These are phyloP conservation scores for Erpobdella octoculata DNA, from an alignment of 2,888 invertebrate species.

Conservation along the genomic window DNA sequence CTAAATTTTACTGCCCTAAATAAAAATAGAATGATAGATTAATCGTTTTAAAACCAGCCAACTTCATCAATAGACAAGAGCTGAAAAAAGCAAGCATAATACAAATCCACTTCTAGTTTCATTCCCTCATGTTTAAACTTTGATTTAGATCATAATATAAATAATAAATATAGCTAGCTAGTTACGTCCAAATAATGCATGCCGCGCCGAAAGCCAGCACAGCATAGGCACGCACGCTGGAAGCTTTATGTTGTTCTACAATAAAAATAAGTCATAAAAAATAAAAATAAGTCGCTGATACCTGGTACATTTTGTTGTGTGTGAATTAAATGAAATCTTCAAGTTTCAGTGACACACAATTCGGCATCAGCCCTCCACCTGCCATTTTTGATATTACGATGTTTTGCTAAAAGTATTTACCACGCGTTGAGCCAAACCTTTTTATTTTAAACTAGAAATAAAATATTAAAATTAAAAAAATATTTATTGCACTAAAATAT, in stretches of 20 bases:
- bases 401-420: slow-evolving; percentile 7
- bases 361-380: background rate
- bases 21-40: no score
- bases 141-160: no score
- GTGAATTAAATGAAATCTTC: background rate
- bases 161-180: no score
- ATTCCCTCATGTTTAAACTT: background rate
- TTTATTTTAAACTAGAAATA: background rate
- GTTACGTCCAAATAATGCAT: background rate
- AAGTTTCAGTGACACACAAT: background rate
- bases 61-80: no score
- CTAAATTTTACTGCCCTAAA: no score
- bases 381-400: slow-evolving; percentile 9
- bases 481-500: no score
- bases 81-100: no score
- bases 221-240: background rate
- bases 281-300: background rate
- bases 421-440: background rate
- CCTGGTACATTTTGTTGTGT: background rate
- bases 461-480: background rate
- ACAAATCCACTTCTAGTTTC: no score
- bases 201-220: background rate
- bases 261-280: background rate
- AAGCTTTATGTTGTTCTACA: background rate
- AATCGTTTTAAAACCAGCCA: no score